Percentiles rank a stretch among this genome's conserved stretches.
Conservation (phyloP, 2,888 invertebrate genomes). For the Drosophila siamana region DNA sequence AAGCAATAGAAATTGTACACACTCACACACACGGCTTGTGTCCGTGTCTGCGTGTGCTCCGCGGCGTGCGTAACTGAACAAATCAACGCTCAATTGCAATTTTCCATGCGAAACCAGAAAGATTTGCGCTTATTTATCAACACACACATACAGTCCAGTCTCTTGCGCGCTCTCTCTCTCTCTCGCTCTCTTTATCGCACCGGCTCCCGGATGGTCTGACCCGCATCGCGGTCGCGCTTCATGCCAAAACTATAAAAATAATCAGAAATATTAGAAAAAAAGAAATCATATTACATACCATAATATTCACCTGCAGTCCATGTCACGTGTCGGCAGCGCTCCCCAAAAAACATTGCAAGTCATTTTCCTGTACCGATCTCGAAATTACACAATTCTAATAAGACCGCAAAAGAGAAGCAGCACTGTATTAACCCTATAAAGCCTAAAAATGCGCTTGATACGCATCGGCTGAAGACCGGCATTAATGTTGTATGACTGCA, state of each 20-base stretch:
- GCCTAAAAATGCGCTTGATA: too few relatives aligned
- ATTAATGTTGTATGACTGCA: too few relatives aligned
- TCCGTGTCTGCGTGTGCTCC: background rate
- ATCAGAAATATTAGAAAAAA: background rate
- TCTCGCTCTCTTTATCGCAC: background rate
- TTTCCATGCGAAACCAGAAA: conserved; percentile 36
- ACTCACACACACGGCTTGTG: conserved; percentile 7
- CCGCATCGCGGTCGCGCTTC: background rate
- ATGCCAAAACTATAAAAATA: conserved; percentile 4
- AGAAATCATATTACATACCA: background rate
- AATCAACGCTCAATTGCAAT: conserved; percentile 49
- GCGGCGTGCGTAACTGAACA: conserved; percentile 46
- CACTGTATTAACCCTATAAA: background rate
- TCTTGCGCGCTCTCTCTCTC: background rate
- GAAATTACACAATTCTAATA: conserved; percentile 8
- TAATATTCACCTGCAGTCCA: background rate
- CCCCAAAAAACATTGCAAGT: conserved; percentile 10
- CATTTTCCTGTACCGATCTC: conserved; percentile 1
- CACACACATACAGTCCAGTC: background rate
- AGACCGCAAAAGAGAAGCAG: background rate
- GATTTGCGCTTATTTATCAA: conserved; percentile 14
- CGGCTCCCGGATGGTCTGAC: conserved; percentile 4
- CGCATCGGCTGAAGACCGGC: too few relatives aligned
- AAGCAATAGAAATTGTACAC: conserved; percentile 24
- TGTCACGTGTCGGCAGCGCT: conserved; percentile 16